A percentile compares a stretch with the other conserved stretches of the same genome.
Evolutionary conservation across 2,797 vertebrate species (phyloP).

Genomic region (Prionace glauca): DNA sequence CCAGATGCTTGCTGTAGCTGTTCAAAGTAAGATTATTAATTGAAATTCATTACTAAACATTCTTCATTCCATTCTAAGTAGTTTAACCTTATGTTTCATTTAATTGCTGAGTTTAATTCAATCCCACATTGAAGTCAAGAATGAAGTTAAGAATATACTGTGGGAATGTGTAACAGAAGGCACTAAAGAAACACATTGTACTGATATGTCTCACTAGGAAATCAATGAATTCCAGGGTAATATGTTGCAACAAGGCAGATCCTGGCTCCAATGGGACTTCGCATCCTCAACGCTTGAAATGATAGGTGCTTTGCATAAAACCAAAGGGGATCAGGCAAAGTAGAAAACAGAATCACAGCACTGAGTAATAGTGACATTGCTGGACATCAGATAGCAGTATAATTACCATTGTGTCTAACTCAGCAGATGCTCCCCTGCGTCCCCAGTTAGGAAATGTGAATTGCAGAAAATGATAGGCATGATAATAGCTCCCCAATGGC

Average conservation of each 20-base stretch:
- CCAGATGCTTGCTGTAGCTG: slow-evolving; percentile 45
- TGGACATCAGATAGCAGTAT: not conserved
- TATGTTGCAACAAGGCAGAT: not conserved
- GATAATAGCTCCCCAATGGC: not conserved
- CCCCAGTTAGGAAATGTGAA: not conserved
- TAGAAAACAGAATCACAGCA: not conserved
- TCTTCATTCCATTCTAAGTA: not conserved
- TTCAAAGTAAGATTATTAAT: not conserved
- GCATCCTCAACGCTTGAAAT: not conserved
- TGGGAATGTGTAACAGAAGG: not conserved
- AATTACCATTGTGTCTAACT: not conserved
- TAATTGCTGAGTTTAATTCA: not conserved
- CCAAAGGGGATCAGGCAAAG: not conserved
- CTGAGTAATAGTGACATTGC: not conserved
- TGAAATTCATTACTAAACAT: not conserved
- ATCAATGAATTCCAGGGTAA: not conserved
- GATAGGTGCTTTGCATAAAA: not conserved
- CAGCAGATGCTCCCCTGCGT: not conserved
- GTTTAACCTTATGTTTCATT: not conserved
- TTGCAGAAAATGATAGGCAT: not conserved
- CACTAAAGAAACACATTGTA: not conserved
- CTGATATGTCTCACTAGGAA: not conserved
- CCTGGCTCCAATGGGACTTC: not conserved
- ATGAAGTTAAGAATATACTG: not conserved
- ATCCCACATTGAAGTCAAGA: not conserved